Evolutionary conservation across 2,113 vertebrate species (phyloP).

Genomic region (Onychorhynchus coronatus): DNA sequence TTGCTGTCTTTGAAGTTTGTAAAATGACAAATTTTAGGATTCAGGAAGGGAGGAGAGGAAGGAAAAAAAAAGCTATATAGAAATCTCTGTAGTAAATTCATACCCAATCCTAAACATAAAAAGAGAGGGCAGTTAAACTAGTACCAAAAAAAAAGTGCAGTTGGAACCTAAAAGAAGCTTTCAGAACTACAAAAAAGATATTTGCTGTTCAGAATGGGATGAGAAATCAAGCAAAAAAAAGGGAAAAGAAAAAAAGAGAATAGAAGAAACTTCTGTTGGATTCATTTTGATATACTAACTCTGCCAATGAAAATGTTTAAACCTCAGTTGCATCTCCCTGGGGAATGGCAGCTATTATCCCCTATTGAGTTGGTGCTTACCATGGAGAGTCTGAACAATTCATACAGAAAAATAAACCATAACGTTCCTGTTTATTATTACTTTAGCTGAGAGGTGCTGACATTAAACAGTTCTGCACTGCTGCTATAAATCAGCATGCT

Average conservation of each 20-base stretch:
- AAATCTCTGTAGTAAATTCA: conserved; percentile 24
- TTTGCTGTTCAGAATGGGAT: conserved; percentile 32
- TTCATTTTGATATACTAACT: conserved; percentile 65
- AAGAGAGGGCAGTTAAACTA: neutral
- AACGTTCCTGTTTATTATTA: conserved; percentile 83
- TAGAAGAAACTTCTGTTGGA: conserved; percentile 10
- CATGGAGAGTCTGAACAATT: conserved; percentile 80
- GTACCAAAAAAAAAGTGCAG: neutral
- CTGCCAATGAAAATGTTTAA: conserved; percentile 68
- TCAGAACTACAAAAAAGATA: conserved; percentile 34
- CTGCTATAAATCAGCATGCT: conserved; percentile 82
- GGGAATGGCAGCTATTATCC: conserved; percentile 74
- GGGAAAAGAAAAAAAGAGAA: neutral
- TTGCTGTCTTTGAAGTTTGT: conserved; percentile 34
- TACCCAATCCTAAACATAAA: neutral
- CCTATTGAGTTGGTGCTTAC: conserved; percentile 77
- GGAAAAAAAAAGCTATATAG: neutral
- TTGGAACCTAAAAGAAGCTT: neutral
- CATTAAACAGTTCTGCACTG: conserved; percentile 82
- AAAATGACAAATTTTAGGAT: neutral
- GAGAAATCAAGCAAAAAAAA: neutral
- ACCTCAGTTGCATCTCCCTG: conserved; percentile 70
- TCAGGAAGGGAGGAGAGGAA: neutral
- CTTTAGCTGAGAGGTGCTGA: conserved; percentile 82
- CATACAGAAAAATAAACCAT: conserved; percentile 83